Evolutionary conservation across 2,888 invertebrate genomes (phyloP).

Genomic region (Odontocolon sp.): DNA sequence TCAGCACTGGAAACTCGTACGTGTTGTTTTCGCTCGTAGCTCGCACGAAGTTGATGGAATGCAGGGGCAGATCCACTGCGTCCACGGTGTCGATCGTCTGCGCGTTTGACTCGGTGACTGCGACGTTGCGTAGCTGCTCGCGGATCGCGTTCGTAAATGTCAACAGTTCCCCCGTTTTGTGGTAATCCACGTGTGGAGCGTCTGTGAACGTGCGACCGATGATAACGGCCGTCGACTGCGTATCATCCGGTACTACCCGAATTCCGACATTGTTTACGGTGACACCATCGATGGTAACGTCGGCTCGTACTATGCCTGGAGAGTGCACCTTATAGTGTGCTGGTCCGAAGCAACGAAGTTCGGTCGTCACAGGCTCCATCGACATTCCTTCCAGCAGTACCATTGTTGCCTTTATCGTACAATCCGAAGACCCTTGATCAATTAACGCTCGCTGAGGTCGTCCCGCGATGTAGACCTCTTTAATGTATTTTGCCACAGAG

Average conservation of each 20-base stretch:
- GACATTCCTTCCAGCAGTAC: neutral
- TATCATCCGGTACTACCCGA: conserved; percentile 19
- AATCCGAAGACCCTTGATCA: conserved; percentile 25
- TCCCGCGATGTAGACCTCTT: neutral
- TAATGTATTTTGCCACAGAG: conserved; percentile 19
- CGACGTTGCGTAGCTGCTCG: neutral
- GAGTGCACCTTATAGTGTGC: neutral
- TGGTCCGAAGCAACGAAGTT: conserved; percentile 16
- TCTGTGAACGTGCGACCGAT: conserved; percentile 20
- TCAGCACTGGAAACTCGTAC: neutral
- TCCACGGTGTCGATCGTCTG: neutral
- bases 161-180: conserved; percentile 21
- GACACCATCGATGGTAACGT: conserved; percentile 20
- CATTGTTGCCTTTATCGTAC: conserved; percentile 14
- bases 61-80: neutral
- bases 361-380: neutral
- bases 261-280: neutral
- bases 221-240: neutral
- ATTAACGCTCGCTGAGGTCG: conserved; percentile 6
- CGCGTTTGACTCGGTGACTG: neutral
- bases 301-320: conserved; percentile 10
- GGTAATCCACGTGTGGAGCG: conserved; percentile 32
- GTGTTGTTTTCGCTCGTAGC: neutral
- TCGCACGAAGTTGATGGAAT: neutral
- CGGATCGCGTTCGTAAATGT: neutral